Percentiles rank a stretch among this genome's conserved stretches.
Evolutionary conservation across 2,888 invertebrate genomes (phyloP).

Genomic region (Pseudococcus viburni): DNA sequence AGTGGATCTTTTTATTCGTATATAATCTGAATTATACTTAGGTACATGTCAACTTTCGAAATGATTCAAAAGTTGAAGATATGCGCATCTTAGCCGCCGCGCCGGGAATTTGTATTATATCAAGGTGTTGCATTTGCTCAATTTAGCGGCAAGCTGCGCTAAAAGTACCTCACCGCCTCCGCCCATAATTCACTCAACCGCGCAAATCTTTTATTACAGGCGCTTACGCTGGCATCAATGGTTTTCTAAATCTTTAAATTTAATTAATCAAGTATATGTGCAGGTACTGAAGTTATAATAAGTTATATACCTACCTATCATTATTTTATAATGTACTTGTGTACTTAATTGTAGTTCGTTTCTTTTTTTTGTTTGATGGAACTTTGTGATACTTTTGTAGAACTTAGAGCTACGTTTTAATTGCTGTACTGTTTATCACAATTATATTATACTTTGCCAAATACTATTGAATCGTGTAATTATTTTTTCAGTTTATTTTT

Average conservation of each 20-base stretch:
- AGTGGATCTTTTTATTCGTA: neutral
- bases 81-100: neutral
- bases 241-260: neutral
- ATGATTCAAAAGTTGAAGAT: neutral
- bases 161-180: neutral
- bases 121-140: too few species aligned
- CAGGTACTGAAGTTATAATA: neutral
- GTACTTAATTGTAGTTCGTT: neutral
- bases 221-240: neutral
- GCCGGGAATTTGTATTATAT: too few species aligned
- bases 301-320: neutral
- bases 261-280: neutral
- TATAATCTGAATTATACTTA: neutral
- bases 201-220: neutral
- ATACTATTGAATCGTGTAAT: neutral
- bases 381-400: conserved; percentile 55
- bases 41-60: neutral
- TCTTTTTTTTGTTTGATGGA: conserved; percentile 25
- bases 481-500: neutral
- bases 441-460: neutral
- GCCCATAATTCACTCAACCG: too few species aligned
- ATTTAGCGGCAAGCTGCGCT: neutral
- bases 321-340: conserved; percentile 30
- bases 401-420: conserved; percentile 6
- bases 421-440: conserved; percentile 19